Base-by-base conservation (phyloP, 2,797 vertebrate species). In the Argyrosomus regius region DNA sequence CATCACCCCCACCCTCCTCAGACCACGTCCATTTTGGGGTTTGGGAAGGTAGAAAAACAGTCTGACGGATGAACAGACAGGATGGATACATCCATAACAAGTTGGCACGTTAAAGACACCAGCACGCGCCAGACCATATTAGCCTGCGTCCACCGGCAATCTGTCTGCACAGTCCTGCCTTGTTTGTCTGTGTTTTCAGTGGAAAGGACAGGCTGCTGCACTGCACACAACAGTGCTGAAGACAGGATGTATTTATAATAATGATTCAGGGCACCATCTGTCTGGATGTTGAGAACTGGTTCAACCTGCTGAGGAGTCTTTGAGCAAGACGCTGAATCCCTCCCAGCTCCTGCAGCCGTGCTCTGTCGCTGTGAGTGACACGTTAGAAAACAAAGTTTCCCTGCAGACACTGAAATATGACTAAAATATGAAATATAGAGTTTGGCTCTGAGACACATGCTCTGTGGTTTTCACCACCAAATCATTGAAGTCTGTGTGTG, bases 1-100 rank as follows among this genome's bases (percentile, higher is more conserved):
- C 80, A 70, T 49, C 76, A 57, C 14, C 46, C 14, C 5, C 78
- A 82, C 78, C 58, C 61, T 71, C 80, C 56, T 81, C 73, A 78
- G 80, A 91, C 89, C 88, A 71, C 72, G 77, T 79, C 86, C 89
- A 89, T 89, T 93, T 91, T 90, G 78, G 80, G 85, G 63, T 90
- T 81, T 72, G 87, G 83, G 61, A 77, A 87, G 81, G 87, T 82
- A 87, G 78, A 85, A 90, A 91, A 91, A 84, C 86, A 85, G 75
- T 72, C 76, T 79, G 79, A 87, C 68, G 50, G 81, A 77, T 64
- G 75, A 81, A 73, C 77, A 81, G 81, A 77, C 77, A 61, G 86
- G 81, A 85, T 49, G 83, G 83, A 91, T 39, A 65, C 67, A 61
- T 86, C 75, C 77, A 54, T 65, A 82, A 87, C 88, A 46, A 31